Conservation (phyloP, 53 echinoderm and acorn worm genomes). For the Hippasteria phrygiana region DNA sequence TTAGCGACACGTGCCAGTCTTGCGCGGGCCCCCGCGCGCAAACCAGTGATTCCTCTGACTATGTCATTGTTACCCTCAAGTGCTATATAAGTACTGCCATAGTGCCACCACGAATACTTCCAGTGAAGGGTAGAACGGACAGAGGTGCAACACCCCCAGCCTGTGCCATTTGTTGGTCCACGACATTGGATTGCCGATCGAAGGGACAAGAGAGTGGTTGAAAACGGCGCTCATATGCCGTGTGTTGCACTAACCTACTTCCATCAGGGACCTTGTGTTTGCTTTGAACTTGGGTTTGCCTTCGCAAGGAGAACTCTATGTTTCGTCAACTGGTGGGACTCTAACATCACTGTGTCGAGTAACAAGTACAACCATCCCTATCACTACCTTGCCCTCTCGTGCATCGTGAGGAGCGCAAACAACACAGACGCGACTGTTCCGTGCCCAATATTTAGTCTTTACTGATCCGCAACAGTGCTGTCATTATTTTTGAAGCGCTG, state of each 20-base stretch:
- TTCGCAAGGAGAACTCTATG: not conserved
- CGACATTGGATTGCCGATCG: not conserved
- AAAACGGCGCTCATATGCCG: not conserved
- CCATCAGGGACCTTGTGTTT: constrained; percentile 18
- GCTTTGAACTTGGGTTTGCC: constrained; percentile 20
- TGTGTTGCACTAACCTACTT: not conserved
- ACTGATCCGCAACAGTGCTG: constrained; percentile 59
- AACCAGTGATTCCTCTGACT: constrained; percentile 34
- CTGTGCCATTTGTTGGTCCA: constrained; percentile 52
- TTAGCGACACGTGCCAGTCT: constrained; percentile 53
- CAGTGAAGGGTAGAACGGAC: constrained; percentile 28
- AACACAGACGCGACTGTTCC: constrained; percentile 20
- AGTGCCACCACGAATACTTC: constrained; percentile 57
- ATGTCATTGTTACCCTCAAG: constrained; percentile 64
- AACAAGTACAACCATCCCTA: constrained; percentile 22
- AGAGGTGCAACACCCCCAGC: not conserved
- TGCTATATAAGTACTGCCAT: constrained; percentile 66
- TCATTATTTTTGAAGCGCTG: constrained; percentile 57
- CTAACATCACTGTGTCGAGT: constrained; percentile 21
- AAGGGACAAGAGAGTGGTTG: not conserved
- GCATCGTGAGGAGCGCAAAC: not conserved
- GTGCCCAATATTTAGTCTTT: constrained; percentile 45
- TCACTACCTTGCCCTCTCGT: not conserved
- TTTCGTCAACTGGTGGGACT: constrained; percentile 51
- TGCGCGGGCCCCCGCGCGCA: not conserved